Percentiles rank a stretch among this genome's conserved stretches.
These are phyloP conservation scores for Papilio polytes DNA, from an alignment of 1,140 invertebrate genomes.

Conservation along the genomic window DNA sequence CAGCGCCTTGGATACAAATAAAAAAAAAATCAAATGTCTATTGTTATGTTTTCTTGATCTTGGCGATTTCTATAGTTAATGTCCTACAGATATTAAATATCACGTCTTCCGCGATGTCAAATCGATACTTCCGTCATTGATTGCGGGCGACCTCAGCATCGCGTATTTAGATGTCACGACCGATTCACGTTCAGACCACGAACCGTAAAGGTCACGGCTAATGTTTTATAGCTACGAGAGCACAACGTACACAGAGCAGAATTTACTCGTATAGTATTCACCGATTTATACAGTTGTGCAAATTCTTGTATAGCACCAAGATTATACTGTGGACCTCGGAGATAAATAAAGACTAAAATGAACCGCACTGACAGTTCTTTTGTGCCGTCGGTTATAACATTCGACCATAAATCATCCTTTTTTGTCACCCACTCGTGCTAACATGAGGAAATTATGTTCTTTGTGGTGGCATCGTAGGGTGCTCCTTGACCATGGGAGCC, in stretches of 20 bases:
- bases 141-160: slow-evolving; percentile 63
- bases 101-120: slow-evolving; percentile 55
- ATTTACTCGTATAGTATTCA: neutral
- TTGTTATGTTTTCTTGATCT: slow-evolving; percentile 11
- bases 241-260: slow-evolving; percentile 45
- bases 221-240: slow-evolving; percentile 52
- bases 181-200: slow-evolving; percentile 61
- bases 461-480: slow-evolving; percentile 69
- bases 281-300: slow-evolving; percentile 36
- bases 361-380: slow-evolving; percentile 62
- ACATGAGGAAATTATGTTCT: slow-evolving; percentile 80
- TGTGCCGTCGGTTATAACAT: slow-evolving; percentile 54
- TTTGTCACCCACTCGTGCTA: slow-evolving; percentile 73
- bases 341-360: slow-evolving; percentile 57
- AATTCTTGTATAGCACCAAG: slow-evolving; percentile 8
- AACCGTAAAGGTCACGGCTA: slow-evolving; percentile 70
- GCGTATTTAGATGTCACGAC: slow-evolving; percentile 75
- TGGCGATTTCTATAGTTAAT: neutral
- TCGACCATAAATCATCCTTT: slow-evolving; percentile 76
- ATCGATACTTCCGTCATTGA: slow-evolving; percentile 69
- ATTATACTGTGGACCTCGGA: slow-evolving; percentile 29
- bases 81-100: slow-evolving; percentile 47
- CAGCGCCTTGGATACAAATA: neutral
- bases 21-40: neutral
- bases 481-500: slow-evolving; percentile 65